Evolutionary conservation across 53 echinoderm and acorn worm species (phyloP).

Genomic region (Pentamera pediparva): DNA sequence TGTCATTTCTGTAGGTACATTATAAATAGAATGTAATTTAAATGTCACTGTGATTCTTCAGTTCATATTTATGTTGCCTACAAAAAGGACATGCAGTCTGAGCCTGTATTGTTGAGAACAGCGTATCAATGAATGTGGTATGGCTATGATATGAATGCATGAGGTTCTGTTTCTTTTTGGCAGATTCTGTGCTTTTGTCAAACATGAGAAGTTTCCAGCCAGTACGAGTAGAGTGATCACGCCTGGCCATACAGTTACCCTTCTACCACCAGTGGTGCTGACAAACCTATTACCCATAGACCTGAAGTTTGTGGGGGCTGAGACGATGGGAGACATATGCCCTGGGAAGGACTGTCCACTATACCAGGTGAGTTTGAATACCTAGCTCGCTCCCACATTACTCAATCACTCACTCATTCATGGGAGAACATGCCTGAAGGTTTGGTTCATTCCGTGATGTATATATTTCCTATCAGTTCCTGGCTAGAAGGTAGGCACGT

Average conservation of each 20-base stretch:
- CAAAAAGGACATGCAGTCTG: not conserved
- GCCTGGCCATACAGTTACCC: conserved; percentile 82
- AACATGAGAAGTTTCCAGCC: conserved; percentile 67
- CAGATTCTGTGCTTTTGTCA: conserved; percentile 70
- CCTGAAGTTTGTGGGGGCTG: conserved; percentile 60
- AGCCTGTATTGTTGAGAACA: not conserved
- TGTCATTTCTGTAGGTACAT: too few relatives aligned
- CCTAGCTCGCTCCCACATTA: not conserved
- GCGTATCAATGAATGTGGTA: not conserved
- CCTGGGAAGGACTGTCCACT: conserved; percentile 94
- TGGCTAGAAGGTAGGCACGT: too few relatives aligned
- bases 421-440: too few relatives aligned
- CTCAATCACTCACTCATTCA: too few relatives aligned
- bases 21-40: too few relatives aligned
- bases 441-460: too few relatives aligned
- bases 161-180: not conserved
- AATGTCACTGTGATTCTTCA: too few relatives aligned
- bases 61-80: too few relatives aligned
- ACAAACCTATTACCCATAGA: conserved; percentile 93
- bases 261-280: conserved; percentile 86
- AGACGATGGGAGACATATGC: conserved; percentile 62
- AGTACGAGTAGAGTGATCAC: not conserved
- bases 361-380: conserved; percentile 60
- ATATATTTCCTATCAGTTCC: too few relatives aligned
- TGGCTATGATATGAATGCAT: not conserved